Conservation (phyloP, 1,140 invertebrate species). For the Neuroterus valhalla region DNA sequence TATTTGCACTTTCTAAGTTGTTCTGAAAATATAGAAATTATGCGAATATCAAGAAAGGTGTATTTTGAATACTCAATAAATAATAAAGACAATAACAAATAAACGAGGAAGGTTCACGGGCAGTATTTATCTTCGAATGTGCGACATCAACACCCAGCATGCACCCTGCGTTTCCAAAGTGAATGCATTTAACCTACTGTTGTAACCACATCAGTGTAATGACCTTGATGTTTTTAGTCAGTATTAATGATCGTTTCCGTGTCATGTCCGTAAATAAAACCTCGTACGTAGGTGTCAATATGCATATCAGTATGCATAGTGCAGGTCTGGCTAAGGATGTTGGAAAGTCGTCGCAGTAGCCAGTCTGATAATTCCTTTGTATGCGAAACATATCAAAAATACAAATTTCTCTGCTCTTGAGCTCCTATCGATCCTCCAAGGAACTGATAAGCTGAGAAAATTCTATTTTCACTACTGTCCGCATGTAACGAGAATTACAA, state of each 20-base stretch:
- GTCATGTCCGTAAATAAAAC: conserved; percentile 45
- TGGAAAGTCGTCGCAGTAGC: conserved; percentile 1
- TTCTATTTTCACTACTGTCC: conserved; percentile 1
- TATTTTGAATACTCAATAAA: conserved; percentile 12
- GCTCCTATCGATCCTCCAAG: neutral
- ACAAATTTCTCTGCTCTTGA: neutral
- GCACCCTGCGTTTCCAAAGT: conserved; percentile 64
- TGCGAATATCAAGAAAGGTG: neutral
- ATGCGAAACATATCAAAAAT: neutral
- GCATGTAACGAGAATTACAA: neutral
- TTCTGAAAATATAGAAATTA: no score
- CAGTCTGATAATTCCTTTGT: no score
- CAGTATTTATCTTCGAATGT: conserved; percentile 68
- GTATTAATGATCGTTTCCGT: conserved; percentile 67
- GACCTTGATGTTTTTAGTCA: conserved; percentile 71
- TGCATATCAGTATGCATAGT: conserved; percentile 53
- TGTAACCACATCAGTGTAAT: conserved; percentile 66
- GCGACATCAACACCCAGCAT: conserved; percentile 66
- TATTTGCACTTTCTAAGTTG: no score
- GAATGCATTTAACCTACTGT: conserved; percentile 58
- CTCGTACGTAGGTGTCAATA: conserved; percentile 52
- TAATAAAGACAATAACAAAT: conserved; percentile 12
- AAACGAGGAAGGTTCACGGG: conserved; percentile 41
- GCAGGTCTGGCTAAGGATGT: conserved; percentile 53
- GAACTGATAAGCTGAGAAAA: neutral